Evolutionary conservation across 1,140 invertebrate species (phyloP).

Genomic region (Metaphire vulgaris): DNA sequence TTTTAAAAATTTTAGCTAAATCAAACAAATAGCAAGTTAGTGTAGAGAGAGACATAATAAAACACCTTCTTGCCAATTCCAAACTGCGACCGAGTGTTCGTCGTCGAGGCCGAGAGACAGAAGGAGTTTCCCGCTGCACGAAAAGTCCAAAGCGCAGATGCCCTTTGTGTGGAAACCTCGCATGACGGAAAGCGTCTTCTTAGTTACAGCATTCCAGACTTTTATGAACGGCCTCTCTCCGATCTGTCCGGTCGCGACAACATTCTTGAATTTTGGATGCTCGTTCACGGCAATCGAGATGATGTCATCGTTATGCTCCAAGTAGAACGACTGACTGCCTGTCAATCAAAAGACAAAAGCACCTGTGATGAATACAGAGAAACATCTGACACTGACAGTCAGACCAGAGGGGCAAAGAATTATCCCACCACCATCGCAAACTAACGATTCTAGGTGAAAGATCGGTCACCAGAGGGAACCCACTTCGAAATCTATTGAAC

Average conservation of each 20-base stretch:
- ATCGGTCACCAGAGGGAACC: too few relatives aligned
- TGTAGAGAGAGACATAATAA: too few relatives aligned
- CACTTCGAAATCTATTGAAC: too few relatives aligned
- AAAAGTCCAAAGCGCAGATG: constrained; percentile 50
- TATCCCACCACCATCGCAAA: too few relatives aligned
- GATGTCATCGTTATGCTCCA: constrained; percentile 53
- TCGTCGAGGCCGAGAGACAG: constrained; percentile 48
- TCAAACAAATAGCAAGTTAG: too few relatives aligned
- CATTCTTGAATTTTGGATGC: constrained; percentile 47
- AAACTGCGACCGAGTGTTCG: constrained; percentile 47
- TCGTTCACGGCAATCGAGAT: constrained; percentile 51
- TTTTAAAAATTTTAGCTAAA: too few relatives aligned
- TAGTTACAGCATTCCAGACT: constrained; percentile 48
- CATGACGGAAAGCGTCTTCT: constrained; percentile 48
- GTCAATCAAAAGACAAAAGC: too few relatives aligned
- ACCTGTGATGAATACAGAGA: too few relatives aligned
- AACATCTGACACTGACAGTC: too few relatives aligned
- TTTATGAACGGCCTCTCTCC: constrained; percentile 41
- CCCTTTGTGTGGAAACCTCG: constrained; percentile 40
- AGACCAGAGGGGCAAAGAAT: too few relatives aligned
- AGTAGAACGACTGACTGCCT: constrained; percentile 51
- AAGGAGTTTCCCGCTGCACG: constrained; percentile 50
- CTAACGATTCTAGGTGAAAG: too few relatives aligned
- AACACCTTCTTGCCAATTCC: constrained; percentile 54
- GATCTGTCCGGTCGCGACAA: constrained; percentile 52